These are phyloP conservation scores for Desmophyllum pertusum DNA, from an alignment of 92 coral and sea anemone species.

Conservation along the genomic window DNA sequence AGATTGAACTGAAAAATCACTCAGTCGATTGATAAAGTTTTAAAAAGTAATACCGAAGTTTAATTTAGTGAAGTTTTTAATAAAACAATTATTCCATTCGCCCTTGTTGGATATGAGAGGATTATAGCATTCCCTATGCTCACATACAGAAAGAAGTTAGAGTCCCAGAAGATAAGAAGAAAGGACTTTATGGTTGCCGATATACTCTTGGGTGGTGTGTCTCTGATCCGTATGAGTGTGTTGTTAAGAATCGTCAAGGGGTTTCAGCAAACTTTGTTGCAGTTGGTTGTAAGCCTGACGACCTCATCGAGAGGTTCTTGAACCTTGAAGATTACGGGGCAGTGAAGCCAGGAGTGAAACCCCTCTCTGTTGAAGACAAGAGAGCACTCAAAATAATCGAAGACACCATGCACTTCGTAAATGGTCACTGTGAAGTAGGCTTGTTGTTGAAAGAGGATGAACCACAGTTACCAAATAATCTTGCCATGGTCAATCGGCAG, in stretches of 20 bases:
- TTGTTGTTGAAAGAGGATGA: conserved; percentile 37
- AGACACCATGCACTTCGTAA: conserved; percentile 36
- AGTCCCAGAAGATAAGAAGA: conserved; percentile 37
- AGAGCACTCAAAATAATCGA: conserved; percentile 50
- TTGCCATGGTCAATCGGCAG: conserved; percentile 39
- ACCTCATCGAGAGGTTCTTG: conserved; percentile 63
- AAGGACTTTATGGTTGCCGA: conserved; percentile 46
- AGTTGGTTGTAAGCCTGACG: conserved; percentile 25
- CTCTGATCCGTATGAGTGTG: too few relatives aligned
- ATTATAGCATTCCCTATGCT: not conserved
- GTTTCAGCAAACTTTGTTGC: conserved; percentile 29
- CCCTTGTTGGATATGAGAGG: too few relatives aligned
- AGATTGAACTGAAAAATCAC: too few relatives aligned
- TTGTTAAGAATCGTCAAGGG: too few relatives aligned
- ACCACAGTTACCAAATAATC: conserved; percentile 38
- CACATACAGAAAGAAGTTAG: conserved; percentile 41
- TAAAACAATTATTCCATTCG: too few relatives aligned
- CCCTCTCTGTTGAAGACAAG: conserved; percentile 52
- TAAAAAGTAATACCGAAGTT: too few relatives aligned
- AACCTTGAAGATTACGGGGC: conserved; percentile 58
- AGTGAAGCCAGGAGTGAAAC: conserved; percentile 18
- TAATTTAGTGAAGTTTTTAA: too few relatives aligned
- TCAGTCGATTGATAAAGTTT: too few relatives aligned
- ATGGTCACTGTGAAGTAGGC: conserved; percentile 53
- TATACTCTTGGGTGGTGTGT: conserved; percentile 49